Conservation (phyloP, 2,888 invertebrate genomes). For the Cryptosula pallasiana region DNA sequence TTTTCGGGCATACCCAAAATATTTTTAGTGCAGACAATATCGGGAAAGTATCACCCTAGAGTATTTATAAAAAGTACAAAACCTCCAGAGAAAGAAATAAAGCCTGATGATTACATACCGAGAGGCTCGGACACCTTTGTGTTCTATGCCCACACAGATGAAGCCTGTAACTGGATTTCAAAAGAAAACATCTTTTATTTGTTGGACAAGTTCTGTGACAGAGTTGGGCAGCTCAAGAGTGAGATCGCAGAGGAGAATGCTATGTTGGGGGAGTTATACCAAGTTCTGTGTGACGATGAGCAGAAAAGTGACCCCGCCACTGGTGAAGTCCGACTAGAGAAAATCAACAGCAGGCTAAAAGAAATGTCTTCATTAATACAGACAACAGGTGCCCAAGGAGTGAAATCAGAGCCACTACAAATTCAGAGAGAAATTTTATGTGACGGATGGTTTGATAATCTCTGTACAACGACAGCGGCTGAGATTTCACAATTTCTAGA, state of each 20-base stretch:
- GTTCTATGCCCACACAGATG: background rate
- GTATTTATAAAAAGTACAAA: background rate
- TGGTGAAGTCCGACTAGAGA: background rate
- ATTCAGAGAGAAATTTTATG: background rate
- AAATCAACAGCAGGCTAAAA: background rate
- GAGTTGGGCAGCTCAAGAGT: background rate
- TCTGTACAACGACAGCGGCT: background rate
- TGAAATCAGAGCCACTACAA: too few relatives aligned
- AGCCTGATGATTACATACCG: background rate
- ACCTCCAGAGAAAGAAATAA: background rate
- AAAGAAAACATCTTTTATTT: background rate
- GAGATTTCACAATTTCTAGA: background rate
- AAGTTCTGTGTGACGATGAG: too few relatives aligned
- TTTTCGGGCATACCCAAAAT: background rate
- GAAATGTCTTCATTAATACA: too few relatives aligned
- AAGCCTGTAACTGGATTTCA: background rate
- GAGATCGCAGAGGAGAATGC: too few relatives aligned
- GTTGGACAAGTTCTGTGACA: background rate
- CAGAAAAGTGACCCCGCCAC: background rate
- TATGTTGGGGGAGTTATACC: too few relatives aligned
- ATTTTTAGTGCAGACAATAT: background rate
- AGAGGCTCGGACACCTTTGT: background rate
- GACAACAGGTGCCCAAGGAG: too few relatives aligned
- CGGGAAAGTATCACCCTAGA: background rate
- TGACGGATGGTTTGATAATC: background rate